Conservation (phyloP, 2,888 invertebrate genomes). For the Drosophila monieri region DNA sequence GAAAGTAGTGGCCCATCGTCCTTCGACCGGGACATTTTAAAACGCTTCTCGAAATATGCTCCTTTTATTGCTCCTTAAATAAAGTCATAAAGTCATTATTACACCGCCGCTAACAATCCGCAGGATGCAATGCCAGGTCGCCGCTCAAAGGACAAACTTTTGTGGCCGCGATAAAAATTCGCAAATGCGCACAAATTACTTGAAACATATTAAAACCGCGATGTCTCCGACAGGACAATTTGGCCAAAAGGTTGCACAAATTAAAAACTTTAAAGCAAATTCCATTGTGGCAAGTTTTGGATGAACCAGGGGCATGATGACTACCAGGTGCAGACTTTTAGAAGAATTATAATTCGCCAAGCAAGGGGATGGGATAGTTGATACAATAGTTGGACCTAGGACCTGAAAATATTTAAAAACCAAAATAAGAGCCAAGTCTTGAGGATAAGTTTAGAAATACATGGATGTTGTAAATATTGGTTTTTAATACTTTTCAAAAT, state of each 20-base stretch:
- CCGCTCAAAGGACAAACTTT: constrained; percentile 65
- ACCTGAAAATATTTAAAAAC: too few species aligned
- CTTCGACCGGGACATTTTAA: constrained; percentile 3
- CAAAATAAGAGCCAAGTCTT: too few species aligned
- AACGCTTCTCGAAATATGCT: constrained; percentile 14
- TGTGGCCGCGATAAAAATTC: constrained; percentile 71
- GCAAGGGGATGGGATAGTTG: too few species aligned
- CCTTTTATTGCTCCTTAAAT: constrained; percentile 73
- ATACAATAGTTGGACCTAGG: too few species aligned
- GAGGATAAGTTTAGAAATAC: too few species aligned
- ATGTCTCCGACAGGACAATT: constrained; percentile 35
- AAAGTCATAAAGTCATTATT: constrained; percentile 76
- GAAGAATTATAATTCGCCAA: too few species aligned
- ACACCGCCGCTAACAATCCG: constrained; percentile 64
- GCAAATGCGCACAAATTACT: constrained; percentile 74
- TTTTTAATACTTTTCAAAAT: constrained; percentile 61
- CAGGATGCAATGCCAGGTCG: constrained; percentile 2
- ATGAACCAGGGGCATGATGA: not conserved
- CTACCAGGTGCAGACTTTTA: too few species aligned
- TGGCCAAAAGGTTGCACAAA: constrained; percentile 59
- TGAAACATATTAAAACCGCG: constrained; percentile 66
- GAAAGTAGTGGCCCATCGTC: constrained; percentile 25
- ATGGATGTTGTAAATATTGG: constrained; percentile 12
- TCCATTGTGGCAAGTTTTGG: constrained; percentile 10
- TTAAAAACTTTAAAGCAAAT: constrained; percentile 49